phyloP scores from a whole-genome alignment of 1,140 invertebrate genomes.

The Aphis gossypii region DNA sequence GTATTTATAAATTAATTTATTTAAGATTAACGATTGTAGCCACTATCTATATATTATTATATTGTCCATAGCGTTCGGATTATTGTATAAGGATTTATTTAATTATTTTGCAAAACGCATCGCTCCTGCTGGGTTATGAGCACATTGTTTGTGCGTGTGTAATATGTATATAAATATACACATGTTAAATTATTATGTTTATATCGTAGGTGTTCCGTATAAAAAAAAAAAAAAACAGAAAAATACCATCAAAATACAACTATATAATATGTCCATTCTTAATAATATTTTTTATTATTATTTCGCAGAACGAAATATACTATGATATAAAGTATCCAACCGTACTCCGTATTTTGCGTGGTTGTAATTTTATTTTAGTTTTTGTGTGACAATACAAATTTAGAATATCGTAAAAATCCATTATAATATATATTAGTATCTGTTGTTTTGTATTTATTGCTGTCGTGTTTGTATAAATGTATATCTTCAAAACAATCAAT shows the following conservation, averaged over 20 bases:
- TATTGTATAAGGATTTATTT: neutral
- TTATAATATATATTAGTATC: neutral
- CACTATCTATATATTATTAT: neutral
- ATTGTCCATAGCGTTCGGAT: neutral
- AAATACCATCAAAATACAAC: neutral
- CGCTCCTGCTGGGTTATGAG: neutral
- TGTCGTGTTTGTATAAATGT: neutral
- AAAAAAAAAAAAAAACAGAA: neutral
- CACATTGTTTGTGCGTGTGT: neutral
- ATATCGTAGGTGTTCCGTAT: neutral
- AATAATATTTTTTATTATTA: neutral
- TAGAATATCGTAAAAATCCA: neutral
- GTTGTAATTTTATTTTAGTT: neutral
- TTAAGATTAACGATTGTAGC: neutral
- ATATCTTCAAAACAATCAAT: neutral
- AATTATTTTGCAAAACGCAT: neutral
- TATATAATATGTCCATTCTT: neutral
- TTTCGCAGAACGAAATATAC: neutral
- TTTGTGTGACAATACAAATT: neutral
- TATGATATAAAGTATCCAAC: neutral
- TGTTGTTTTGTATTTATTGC: neutral
- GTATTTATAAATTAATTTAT: neutral
- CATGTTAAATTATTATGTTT: neutral
- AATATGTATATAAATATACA: conserved; percentile 7
- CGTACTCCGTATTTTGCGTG: neutral